Conservation (phyloP, 2,113 vertebrate genomes). For the Ursus arctos region DNA sequence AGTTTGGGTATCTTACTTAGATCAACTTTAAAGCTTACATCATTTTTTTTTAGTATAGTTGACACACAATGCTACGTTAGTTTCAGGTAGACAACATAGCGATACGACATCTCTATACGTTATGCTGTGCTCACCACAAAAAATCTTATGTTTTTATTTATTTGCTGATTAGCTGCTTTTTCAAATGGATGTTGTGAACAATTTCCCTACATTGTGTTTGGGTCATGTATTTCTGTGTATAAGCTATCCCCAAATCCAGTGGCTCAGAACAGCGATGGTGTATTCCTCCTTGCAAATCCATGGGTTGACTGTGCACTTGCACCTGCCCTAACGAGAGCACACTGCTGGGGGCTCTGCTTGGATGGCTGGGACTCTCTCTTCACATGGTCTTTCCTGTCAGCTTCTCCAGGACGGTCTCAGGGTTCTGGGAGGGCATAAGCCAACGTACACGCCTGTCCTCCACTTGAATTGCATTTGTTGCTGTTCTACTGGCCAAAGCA, state of each 20-base stretch:
- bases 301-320: neutral
- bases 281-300: neutral
- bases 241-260: neutral
- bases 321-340: neutral
- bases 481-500: conserved; percentile 5
- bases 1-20: neutral
- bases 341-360: neutral
- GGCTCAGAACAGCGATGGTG: neutral
- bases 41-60: neutral
- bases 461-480: neutral
- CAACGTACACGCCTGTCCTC: neutral
- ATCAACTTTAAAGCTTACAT: neutral
- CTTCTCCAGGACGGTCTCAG: neutral
- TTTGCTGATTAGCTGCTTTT: conserved; percentile 21
- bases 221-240: neutral
- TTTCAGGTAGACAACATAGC: neutral
- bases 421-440: neutral
- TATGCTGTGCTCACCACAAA: neutral
- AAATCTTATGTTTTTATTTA: neutral
- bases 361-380: neutral
- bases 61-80: neutral
- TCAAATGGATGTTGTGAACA: neutral
- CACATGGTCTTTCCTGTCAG: neutral
- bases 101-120: neutral
- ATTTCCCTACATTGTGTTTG: neutral